Evolutionary conservation across 53 echinoderm and acorn worm genomes (phyloP), one percentile per base, ranked within the genome.

Genomic region (Luidia sarsii): DNA sequence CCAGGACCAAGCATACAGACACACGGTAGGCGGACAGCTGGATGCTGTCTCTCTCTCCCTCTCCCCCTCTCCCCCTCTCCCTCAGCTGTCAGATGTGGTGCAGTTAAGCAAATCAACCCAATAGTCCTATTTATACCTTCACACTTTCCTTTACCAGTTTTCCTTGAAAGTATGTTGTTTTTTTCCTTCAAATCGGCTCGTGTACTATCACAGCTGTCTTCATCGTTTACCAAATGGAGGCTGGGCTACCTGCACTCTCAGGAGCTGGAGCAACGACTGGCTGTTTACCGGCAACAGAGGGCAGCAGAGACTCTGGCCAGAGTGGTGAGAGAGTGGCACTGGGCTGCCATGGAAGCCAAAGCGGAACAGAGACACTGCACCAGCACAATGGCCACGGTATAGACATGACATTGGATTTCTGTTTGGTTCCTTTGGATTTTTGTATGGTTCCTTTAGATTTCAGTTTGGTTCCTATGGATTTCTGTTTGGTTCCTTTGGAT

Each of bases 271-370:
- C 34, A 16, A 5, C 20, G 72, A 72, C 38, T 72, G 72, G 55
- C 54, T 39, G 72, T 20, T 37, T 36, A 55, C 57, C 6, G 52
- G 27, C 55, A 54, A 24, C 72, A 72, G 72, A 72, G 56, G 56
- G 72, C 72, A 54, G 72, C 56, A 56, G 72, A 72, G 55, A 54
- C 23, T 37, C 72, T 72, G 25, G 37, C 54, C 15, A 36, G 9
- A 15, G 72, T 72, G 72, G 55, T 72, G 55, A 37, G 25, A 54
- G 53, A 36, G 2, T 72, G 72, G 72, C 72, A 72, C 55, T 25
- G 55, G 27, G 55, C 19, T 33, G 39, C 72, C 41, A 72, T 54
- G 72, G 72, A 72, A 24, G 29, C 29, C 0, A 3, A 23, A 5
- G 72, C 72, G 22, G 72, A 50, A 28, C 21, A 52, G 55, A 25